Base-by-base conservation (phyloP, 2,113 vertebrate species). In the Cyprinodon tularosa region DNA sequence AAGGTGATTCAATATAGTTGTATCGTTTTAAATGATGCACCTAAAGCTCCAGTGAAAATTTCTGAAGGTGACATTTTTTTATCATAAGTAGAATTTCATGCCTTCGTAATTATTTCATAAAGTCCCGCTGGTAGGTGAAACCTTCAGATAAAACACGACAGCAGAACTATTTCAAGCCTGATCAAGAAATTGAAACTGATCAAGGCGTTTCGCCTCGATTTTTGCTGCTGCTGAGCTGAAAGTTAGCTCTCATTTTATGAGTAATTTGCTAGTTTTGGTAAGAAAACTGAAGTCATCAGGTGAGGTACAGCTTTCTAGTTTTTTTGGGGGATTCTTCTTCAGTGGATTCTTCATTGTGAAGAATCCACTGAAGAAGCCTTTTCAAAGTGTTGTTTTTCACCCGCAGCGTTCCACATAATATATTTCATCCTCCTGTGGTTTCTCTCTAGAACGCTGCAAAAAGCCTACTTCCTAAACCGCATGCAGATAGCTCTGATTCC, bases 171-270 rank as follows among this genome's bases (percentile, higher is more conserved):
- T 17, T 68, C 6, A 45, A 45, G 38, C 39, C 15, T 71, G 13
- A 76, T 61, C n/a, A 69, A 66, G 75, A 78, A 85, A 83, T 67
- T 44, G 77, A 86, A 86, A 86, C 77, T 53, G 48, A 74, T 64
- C 11, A 29, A 40, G 12, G 36, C 44, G 45, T 81, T 78, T 63
- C 44, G 66, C 50, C 66, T 66, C 4, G 15, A 68, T 45, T 50
- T 11, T 47, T 60, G 3, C 29, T 8, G 22, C 60, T 14, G 29
- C 45, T 7, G 0, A 70, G 39, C 5, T 60, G 84, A 87, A 89
- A 83, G 67, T 74, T 12, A 62, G 14, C 17, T 62, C 37, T 57
- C 44, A n/a, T 81, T 78, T 80, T 53, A 38, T 68, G 65, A 70
- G 44, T 53, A 47, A n/a, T 67, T n/a, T n/a, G 37, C 40, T 71